Evolutionary conservation across 1,140 invertebrate species (phyloP).

Genomic region (Dendroctonus ponderosae): DNA sequence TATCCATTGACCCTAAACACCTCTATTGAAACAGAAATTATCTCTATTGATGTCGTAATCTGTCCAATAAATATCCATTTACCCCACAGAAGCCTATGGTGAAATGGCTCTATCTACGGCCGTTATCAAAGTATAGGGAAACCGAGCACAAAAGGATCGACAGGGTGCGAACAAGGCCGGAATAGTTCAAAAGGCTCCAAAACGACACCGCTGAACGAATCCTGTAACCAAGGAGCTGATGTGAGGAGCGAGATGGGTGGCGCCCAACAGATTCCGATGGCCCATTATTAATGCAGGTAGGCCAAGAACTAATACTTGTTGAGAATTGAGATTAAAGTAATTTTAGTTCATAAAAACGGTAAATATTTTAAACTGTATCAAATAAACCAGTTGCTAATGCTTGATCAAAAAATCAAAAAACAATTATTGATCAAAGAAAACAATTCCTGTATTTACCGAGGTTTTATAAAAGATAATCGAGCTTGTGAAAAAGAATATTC

Average conservation of each 20-base stretch:
- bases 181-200: slow-evolving; percentile 21
- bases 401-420: too few relatives aligned
- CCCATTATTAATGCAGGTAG: not conserved
- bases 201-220: slow-evolving; percentile 20
- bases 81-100: slow-evolving; percentile 26
- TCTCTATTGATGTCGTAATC: slow-evolving; percentile 25
- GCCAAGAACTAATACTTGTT: not conserved
- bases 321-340: not conserved
- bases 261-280: slow-evolving; percentile 12
- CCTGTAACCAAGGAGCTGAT: slow-evolving; percentile 21
- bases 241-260: slow-evolving; percentile 31
- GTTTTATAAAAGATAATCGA: too few relatives aligned
- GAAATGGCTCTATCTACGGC: slow-evolving; percentile 7
- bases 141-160: slow-evolving; percentile 19
- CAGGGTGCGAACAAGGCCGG: slow-evolving; percentile 30
- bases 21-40: slow-evolving; percentile 23
- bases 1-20: slow-evolving; percentile 14
- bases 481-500: too few relatives aligned
- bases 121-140: slow-evolving; percentile 13
- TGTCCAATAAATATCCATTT: slow-evolving; percentile 31
- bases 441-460: too few relatives aligned
- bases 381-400: too few relatives aligned
- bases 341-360: too few relatives aligned
- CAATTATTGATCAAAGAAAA: too few relatives aligned
- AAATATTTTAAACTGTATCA: too few relatives aligned